Conservation (phyloP, 2,888 invertebrate genomes). For the Mycalesis mineus region DNA sequence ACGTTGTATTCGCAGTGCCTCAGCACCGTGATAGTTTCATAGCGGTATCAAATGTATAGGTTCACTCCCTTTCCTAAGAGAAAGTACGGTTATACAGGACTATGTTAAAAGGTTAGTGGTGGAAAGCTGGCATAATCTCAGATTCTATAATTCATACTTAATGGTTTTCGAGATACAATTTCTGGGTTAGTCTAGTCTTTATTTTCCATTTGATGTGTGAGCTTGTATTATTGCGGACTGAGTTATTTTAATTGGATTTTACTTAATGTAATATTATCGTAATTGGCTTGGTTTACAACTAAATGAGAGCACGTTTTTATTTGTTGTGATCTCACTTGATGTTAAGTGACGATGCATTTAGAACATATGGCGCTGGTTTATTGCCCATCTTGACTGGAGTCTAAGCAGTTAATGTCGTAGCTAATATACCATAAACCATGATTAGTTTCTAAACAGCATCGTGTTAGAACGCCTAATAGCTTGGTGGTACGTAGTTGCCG, state of each 20-base stretch:
- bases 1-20: neutral
- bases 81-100: conserved; percentile 32
- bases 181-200: neutral
- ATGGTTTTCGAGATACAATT: conserved; percentile 9
- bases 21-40: conserved; percentile 1
- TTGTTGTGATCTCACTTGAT: too few relatives aligned
- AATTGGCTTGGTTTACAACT: neutral
- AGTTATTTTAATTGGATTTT: neutral
- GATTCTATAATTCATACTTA: conserved; percentile 12
- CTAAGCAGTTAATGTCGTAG: too few relatives aligned
- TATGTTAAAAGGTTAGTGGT: conserved; percentile 25
- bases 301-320: too few relatives aligned
- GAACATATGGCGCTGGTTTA: too few relatives aligned
- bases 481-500: too few relatives aligned
- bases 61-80: conserved; percentile 28
- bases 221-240: neutral
- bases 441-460: too few relatives aligned
- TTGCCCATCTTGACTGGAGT: too few relatives aligned
- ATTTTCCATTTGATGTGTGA: neutral
- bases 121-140: conserved; percentile 16
- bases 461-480: too few relatives aligned
- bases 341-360: too few relatives aligned
- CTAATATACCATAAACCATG: too few relatives aligned
- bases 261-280: neutral
- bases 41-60: conserved; percentile 11